These are phyloP conservation scores for Pollenia griseotomentosa DNA, from an alignment of 2,888 invertebrate species.

Conservation along the genomic window DNA sequence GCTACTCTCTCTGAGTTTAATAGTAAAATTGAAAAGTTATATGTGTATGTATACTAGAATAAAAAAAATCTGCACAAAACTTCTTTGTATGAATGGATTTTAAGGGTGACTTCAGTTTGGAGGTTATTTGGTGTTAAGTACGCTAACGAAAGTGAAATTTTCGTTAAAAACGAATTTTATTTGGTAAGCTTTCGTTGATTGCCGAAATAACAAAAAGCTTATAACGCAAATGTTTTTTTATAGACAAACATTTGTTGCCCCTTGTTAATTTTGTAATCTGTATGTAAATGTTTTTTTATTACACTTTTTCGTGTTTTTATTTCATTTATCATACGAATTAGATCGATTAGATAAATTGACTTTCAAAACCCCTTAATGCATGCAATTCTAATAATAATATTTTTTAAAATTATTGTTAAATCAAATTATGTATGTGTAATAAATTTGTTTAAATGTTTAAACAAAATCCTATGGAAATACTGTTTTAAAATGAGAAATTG, in stretches of 20 bases:
- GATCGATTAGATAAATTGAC: no score
- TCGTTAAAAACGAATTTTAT: background rate
- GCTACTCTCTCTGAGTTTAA: background rate
- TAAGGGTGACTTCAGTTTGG: background rate
- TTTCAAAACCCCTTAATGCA: no score
- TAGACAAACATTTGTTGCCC: no score
- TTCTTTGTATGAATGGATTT: conserved; percentile 19
- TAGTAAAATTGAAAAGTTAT: background rate
- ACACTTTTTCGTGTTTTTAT: no score
- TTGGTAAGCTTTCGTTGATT: background rate
- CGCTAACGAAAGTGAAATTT: conserved; percentile 40
- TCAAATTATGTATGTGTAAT: no score
- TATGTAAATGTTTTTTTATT: conserved; percentile 1
- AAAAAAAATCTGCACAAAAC: conserved; percentile 10
- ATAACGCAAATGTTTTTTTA: conserved; percentile 21
- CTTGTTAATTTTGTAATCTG: background rate
- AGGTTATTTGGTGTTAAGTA: background rate
- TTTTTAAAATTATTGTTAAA: no score
- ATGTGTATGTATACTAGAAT: background rate
- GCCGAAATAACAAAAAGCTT: background rate
- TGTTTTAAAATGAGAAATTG: no score
- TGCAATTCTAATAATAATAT: no score
- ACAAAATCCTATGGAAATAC: no score
- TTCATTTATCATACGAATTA: no score
- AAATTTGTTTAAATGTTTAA: no score